Evolutionary conservation across 2,797 vertebrate genomes (phyloP).

Genomic region (Rhinophrynus dorsalis): DNA sequence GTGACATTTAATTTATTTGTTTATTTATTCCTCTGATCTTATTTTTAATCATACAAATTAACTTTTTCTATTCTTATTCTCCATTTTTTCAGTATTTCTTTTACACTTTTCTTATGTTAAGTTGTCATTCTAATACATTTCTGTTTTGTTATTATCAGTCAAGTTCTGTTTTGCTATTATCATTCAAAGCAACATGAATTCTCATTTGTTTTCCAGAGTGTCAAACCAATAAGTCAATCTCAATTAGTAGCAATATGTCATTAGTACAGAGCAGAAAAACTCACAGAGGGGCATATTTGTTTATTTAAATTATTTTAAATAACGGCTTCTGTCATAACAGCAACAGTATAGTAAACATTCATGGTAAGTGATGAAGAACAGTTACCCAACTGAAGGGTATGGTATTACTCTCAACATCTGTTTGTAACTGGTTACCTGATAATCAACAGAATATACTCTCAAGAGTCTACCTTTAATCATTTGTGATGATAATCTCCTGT

Average conservation of each 20-base stretch:
- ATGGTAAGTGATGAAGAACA: too few species aligned
- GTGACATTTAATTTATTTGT: too few species aligned
- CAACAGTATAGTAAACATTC: slow-evolving; percentile 27
- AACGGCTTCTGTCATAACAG: slow-evolving; percentile 26
- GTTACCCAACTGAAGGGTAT: too few species aligned
- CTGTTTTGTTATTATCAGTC: slow-evolving; percentile 11
- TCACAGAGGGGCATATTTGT: slow-evolving; percentile 30
- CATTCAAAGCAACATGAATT: slow-evolving; percentile 36
- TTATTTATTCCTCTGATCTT: too few species aligned
- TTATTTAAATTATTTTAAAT: slow-evolving; percentile 41
- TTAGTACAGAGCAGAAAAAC: slow-evolving; percentile 12
- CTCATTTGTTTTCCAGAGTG: slow-evolving; percentile 35
- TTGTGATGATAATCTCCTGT: too few species aligned
- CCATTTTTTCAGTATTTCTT: neutral
- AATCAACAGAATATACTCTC: too few species aligned
- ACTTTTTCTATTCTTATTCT: neutral
- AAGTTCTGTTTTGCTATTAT: slow-evolving; percentile 10
- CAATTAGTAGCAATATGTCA: slow-evolving; percentile 38
- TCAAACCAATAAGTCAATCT: slow-evolving; percentile 42
- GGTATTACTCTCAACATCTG: too few species aligned
- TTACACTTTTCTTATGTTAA: slow-evolving; percentile 28
- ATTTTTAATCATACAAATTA: too few species aligned
- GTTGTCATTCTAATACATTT: slow-evolving; percentile 37
- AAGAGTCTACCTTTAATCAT: too few species aligned
- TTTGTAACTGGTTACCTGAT: too few species aligned